Percentiles rank a stretch among this genome's conserved stretches.
Conservation (phyloP, 37 sponge, comb jelly and placozoan genomes). For the Ianthella basta region DNA sequence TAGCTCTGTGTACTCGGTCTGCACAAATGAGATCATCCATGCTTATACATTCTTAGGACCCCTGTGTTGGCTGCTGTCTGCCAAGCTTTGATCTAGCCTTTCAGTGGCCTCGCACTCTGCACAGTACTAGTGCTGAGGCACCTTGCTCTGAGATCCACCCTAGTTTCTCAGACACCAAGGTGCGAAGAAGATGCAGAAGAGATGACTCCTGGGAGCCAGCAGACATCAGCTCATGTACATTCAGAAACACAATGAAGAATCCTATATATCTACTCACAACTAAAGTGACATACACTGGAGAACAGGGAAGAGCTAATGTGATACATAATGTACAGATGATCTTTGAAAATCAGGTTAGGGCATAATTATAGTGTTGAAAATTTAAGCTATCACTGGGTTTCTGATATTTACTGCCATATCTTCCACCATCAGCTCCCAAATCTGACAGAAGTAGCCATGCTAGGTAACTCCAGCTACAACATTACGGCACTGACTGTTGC, state of each 20-base stretch:
- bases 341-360: too few species aligned
- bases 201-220: slow-evolving; percentile 18
- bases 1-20: neutral
- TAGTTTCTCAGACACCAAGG: neutral
- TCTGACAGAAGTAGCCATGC: too few species aligned
- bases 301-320: neutral
- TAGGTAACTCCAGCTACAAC: neutral
- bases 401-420: too few species aligned
- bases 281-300: too few species aligned
- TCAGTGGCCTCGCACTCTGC: neutral
- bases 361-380: too few species aligned
- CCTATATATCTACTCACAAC: neutral
- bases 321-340: neutral
- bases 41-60: neutral
- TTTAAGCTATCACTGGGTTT: too few species aligned
- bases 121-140: neutral
- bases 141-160: slow-evolving; percentile 7
- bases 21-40: neutral
- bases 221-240: slow-evolving; percentile 19
- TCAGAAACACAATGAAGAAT: neutral
- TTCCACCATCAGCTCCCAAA: too few species aligned
- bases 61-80: slow-evolving; percentile 1
- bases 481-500: neutral
- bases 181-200: neutral
- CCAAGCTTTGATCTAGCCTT: neutral